Conservation (phyloP, 2,113 vertebrate species). For the Oncorhynchus nerka region DNA sequence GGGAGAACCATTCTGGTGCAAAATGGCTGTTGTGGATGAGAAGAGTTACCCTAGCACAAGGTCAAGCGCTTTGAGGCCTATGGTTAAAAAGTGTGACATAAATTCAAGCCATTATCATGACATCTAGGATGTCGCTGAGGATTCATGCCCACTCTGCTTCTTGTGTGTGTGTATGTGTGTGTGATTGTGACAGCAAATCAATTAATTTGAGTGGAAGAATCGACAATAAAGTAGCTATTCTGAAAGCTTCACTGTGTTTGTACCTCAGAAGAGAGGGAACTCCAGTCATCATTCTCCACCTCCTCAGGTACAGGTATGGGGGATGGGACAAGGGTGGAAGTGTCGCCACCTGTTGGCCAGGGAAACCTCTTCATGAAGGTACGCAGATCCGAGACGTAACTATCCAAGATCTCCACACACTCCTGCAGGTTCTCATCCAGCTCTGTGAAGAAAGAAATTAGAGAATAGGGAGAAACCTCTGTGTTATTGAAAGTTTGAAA, state of each 20-base stretch:
- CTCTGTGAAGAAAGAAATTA: conserved; percentile 59
- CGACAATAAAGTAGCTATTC: too few species aligned
- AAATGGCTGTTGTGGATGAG: too few species aligned
- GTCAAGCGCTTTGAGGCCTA: not conserved
- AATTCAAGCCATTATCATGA: not conserved
- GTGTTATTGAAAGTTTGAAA: not conserved
- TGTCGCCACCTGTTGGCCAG: conserved; percentile 32
- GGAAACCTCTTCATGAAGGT: conserved; percentile 86
- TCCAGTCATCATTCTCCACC: conserved; percentile 48
- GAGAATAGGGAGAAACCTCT: not conserved
- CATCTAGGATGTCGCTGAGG: too few species aligned
- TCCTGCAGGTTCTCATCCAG: conserved; percentile 73
- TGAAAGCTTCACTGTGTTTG: too few species aligned
- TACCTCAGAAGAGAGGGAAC: conserved; percentile 60
- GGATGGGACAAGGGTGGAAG: not conserved
- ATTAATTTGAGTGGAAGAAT: too few species aligned
- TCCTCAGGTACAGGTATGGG: not conserved
- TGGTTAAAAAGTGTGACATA: not conserved
- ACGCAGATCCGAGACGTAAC: conserved; percentile 83
- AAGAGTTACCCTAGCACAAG: too few species aligned
- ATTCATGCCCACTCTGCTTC: too few species aligned
- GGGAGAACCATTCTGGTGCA: too few species aligned
- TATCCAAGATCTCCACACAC: conserved; percentile 79
- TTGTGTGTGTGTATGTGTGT: too few species aligned
- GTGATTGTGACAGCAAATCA: too few species aligned